Base-by-base conservation (phyloP, 2,113 vertebrate species). In the Salvelinus fontinalis region DNA sequence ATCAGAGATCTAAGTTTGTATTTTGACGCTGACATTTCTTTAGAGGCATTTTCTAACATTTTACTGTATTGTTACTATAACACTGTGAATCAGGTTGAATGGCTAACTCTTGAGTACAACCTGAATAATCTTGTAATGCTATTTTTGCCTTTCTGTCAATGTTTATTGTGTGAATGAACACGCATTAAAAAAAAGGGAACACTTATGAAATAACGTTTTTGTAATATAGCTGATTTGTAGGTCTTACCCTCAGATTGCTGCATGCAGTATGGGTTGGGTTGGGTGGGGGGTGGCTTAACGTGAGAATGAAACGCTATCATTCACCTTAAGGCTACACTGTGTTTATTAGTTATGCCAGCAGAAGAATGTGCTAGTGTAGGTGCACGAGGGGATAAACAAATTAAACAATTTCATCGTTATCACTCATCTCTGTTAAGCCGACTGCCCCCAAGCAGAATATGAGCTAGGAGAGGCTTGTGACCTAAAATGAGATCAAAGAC, bases 401-500 rank as follows among this genome's bases (percentile, higher is more conserved):
- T 85, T 91, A 9, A 9, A 44, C 70, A 85, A 70, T 90, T 81
- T 84, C 68, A 57, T 62, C 1, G 26, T 86, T 88, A 91, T 91
- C 84, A 18, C 20, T 49, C 24, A 88, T 89, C 81, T 86, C 70
- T 3, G 39, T 73, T 70, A 39, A 72, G 62, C 78, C 60, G 76
- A 67, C 62, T 83, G 22, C 79, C 90, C 82, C 60, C 26, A 11
- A 81, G 85, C 87, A 29, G 75, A 22, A 62, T 1, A 71, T 73
- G 64, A 85, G 83, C 72, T 14, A 78, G 74, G 22, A 81, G 65
- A 84, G 83, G 67, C 90, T 92, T 93, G 91, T 92, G 91, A 92
- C 90, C 84, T 5, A 80, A 70, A 79, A 26, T 5, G 11, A 82
- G 79, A 85, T 87, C 70, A 84, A 84, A 86, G 82, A 70, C 59